Base-by-base conservation (phyloP, 2,113 vertebrate species). In the Pangasianodon gigas region DNA sequence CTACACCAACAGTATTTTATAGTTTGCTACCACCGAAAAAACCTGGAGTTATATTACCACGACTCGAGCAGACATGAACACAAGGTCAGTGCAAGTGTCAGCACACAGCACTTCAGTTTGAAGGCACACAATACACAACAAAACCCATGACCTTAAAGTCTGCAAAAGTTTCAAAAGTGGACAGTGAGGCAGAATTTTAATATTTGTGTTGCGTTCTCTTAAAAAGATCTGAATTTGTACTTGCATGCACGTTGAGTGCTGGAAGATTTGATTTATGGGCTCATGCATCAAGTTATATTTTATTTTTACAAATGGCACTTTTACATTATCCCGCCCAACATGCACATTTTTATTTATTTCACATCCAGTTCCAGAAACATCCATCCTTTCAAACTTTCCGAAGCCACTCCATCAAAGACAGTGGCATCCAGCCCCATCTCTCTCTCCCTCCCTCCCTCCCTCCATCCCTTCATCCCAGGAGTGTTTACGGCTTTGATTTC, bases 401-500 rank as follows among this genome's bases (percentile, higher is more conserved):
- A 79, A 79, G 69, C 48, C 71, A 67, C 69, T 89, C 88, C 69
- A 89, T 89, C 88, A 85, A 77, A 79, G 46, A 32, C 10, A 48
- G 29, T 26, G 21, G 58, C 46, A 29, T 80, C 83, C 74, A 52
- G 65, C 52, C 24, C 46, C 46, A 0, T 0, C 8, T n/a, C n/a
- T 21, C 80, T n/a, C 18, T 19, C 51, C 46, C 0, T 48, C 44
- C 75, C 21, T 77, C 71, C 18, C 1, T 75, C 71, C 19, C 32
- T 44, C 71, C 37, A 44, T 81, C 79, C 6, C 26, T 81, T 6
- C 79, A 54, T 81, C 69, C 32, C 89, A 7, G n/a, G 51, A 80
- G 85, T 88, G 81, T 88, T 90, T 86, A 91, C 56, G 80, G 82
- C 46, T 93, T 88, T 92, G 89, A 91, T 92, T 92, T 84, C 69